These are phyloP conservation scores for Agrotis ipsilon DNA, from an alignment of 2,888 invertebrate species.

Conservation along the genomic window DNA sequence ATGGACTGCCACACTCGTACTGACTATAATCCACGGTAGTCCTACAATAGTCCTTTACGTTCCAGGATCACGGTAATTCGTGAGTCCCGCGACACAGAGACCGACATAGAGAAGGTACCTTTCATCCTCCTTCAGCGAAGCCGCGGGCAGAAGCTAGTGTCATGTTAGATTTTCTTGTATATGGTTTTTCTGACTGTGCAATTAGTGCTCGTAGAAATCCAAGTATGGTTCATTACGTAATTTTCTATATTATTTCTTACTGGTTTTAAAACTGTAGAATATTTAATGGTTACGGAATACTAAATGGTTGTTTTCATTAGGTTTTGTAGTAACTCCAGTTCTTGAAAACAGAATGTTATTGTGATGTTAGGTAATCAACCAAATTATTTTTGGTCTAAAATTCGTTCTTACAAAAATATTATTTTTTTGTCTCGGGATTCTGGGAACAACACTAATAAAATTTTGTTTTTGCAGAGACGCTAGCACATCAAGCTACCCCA, in stretches of 20 bases:
- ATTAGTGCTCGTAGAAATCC: neutral
- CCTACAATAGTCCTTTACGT: too few relatives aligned
- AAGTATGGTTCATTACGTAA: constrained; percentile 28
- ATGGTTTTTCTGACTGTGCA: neutral
- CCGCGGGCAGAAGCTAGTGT: too few relatives aligned
- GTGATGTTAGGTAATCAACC: neutral
- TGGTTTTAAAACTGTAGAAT: neutral
- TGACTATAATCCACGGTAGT: too few relatives aligned
- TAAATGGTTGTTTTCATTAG: neutral
- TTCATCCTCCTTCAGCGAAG: too few relatives aligned
- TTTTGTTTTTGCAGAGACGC: neutral
- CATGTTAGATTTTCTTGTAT: neutral
- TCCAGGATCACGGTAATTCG: too few relatives aligned
- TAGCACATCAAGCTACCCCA: too few relatives aligned
- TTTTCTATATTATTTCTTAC: neutral
- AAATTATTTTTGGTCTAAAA: too few relatives aligned
- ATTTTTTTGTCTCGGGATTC: neutral
- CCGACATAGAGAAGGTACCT: too few relatives aligned
- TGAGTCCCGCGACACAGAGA: too few relatives aligned
- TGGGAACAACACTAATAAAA: neutral
- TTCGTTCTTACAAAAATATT: too few relatives aligned
- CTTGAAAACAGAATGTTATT: neutral
- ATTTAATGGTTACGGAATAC: too few relatives aligned
- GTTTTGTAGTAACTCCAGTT: neutral
- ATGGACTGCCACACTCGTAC: too few relatives aligned